Conservation (phyloP, 1,140 invertebrate species). For the Meloidogyne hapla region DNA sequence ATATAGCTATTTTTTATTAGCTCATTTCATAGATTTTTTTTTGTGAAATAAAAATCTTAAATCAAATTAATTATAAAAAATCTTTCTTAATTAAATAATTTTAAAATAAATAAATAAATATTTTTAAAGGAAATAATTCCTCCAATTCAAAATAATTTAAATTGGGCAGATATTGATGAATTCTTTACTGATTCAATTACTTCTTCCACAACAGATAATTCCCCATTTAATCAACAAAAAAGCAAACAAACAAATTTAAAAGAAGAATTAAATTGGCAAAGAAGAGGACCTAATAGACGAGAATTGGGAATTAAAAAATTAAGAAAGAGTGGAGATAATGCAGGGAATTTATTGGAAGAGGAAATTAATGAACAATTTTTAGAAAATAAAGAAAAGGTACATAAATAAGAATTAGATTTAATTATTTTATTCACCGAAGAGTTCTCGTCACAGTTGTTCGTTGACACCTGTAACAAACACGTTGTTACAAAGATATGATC, state of each 20-base stretch:
- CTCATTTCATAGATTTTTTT: too few relatives aligned
- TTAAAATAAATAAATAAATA: neutral
- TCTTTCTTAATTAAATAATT: too few relatives aligned
- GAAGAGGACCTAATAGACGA: neutral
- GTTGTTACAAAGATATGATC: too few relatives aligned
- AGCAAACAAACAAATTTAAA: too few relatives aligned
- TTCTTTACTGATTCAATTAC: constrained; percentile 6
- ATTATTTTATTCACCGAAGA: too few relatives aligned
- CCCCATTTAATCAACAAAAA: neutral
- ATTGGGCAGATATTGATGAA: constrained; percentile 7
- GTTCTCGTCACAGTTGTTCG: too few relatives aligned
- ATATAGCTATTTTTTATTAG: too few relatives aligned
- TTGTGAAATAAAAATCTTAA: too few relatives aligned
- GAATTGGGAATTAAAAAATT: constrained; percentile 29
- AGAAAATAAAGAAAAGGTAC: neutral
- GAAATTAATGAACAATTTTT: neutral
- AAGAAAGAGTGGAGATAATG: neutral
- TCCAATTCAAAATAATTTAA: neutral
- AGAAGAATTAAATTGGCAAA: neutral
- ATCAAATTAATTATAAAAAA: too few relatives aligned
- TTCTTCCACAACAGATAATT: neutral
- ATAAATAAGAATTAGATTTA: too few relatives aligned
- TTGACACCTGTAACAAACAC: too few relatives aligned
- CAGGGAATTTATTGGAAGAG: neutral
- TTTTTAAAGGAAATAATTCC: neutral